These are phyloP conservation scores for Eptatretus burgeri DNA, from an alignment of 2,113 vertebrate species.

Conservation along the genomic window DNA sequence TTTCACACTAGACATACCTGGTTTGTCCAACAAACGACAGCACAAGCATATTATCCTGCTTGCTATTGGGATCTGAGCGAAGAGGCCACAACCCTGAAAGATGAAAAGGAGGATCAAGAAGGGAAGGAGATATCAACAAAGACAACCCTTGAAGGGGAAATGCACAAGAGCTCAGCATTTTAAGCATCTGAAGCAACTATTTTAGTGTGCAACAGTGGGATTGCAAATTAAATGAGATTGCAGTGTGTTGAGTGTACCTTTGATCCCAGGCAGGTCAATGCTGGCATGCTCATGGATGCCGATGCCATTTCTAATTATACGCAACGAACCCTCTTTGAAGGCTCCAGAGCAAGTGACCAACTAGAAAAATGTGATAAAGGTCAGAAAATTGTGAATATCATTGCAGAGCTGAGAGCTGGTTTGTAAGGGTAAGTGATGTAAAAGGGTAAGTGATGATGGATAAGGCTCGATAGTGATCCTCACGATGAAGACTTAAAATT, in stretches of 20 bases:
- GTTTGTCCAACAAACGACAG: conserved; percentile 92
- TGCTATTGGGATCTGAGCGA: conserved; percentile 44
- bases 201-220: too few species aligned
- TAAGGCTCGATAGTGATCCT: background rate
- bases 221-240: too few species aligned
- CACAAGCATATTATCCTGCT: conserved; percentile 76
- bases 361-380: conserved; percentile 15
- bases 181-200: too few species aligned
- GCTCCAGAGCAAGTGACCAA: conserved; percentile 89
- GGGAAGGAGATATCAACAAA: background rate
- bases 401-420: background rate
- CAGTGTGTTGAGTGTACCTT: conserved; percentile 27
- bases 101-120: conserved; percentile 6
- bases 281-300: conserved; percentile 95
- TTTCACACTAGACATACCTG: conserved; percentile 22
- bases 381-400: too few species aligned
- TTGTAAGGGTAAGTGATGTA: background rate
- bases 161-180: too few species aligned
- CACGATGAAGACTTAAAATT: too few species aligned
- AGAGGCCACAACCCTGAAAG: conserved; percentile 61
- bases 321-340: conserved; percentile 76
- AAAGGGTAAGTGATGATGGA: background rate
- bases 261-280: conserved; percentile 84
- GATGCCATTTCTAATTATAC: conserved; percentile 88
- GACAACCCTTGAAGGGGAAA: too few species aligned